Base-by-base conservation (phyloP, 2,113 vertebrate genomes). In the Erythrolamprus reginae region DNA sequence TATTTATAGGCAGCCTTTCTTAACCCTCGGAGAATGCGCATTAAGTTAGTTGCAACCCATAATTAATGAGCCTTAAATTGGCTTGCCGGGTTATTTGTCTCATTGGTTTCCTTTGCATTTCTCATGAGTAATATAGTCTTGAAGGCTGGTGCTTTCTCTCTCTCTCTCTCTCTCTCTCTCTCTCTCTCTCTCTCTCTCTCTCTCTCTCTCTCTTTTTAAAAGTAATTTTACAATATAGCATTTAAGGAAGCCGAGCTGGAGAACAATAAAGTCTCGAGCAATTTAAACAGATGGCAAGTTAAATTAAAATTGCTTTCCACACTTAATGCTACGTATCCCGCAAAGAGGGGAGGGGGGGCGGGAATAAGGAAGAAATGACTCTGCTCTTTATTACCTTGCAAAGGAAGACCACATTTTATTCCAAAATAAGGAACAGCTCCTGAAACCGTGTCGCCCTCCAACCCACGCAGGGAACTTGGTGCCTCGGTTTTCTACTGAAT, bases 281-380 rank as follows among this genome's bases (percentile, higher is more conserved):
- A 77, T 77, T 77, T 77, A 77, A 77, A 77, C 70, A 77, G 70
- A 77, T 77, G 70, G 70, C 33, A 77, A 77, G 70, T 77, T 77
- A 77, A 77, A 77, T 77, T 77, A 77, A 77, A 77, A 77, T 77
- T 8, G 33, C 70, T 77, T 77, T 77, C 33, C 1, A 5, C 70
- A 77, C 33, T 77, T 77, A 77, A 77, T 77, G 70, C 70, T 77
- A 42, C 1, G 7, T 77, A 33, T 77, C 70, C 70, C 70, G 21
- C 70, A 21, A 77, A 77, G 61, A 3, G 33, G 0, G 5, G 17
- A 1, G 33, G 0, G 6, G 0, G 6, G 5, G 5, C 0, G 1
- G 6, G 0, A 8, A 3, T 21, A 3, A 12, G 33, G 3, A 9
- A 33, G 17, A 21, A 77, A 19, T 7, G 9, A 19, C 70, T 77